phyloP scores from a whole-genome alignment of 2,888 invertebrate species.

The Julus scandinavius region DNA sequence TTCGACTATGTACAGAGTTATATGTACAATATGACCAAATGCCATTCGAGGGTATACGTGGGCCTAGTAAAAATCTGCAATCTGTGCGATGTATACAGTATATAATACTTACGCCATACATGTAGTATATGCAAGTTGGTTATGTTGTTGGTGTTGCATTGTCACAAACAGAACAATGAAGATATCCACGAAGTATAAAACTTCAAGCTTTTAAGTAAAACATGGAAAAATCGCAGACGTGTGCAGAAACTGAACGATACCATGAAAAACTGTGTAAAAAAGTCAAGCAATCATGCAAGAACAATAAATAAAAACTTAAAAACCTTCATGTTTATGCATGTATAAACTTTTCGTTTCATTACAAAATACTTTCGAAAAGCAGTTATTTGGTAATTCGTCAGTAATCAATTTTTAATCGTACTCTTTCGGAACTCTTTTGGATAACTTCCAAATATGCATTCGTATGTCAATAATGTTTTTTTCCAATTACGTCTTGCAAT shows the following conservation, averaged over 20 bases:
- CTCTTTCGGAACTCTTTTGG: too few relatives aligned
- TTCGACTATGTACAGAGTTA: not conserved
- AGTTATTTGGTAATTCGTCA: too few relatives aligned
- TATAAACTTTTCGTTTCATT: too few relatives aligned
- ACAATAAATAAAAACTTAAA: too few relatives aligned
- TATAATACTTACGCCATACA: not conserved
- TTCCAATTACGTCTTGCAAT: too few relatives aligned
- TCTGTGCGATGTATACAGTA: not conserved
- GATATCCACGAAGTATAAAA: not conserved
- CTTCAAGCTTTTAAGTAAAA: slow-evolving; percentile 7
- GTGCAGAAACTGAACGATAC: not conserved
- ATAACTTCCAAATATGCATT: too few relatives aligned
- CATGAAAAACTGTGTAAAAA: too few relatives aligned
- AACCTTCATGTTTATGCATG: too few relatives aligned
- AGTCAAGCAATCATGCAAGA: too few relatives aligned
- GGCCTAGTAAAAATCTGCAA: slow-evolving; percentile 1
- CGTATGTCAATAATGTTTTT: too few relatives aligned
- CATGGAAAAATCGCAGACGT: not conserved
- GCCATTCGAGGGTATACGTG: not conserved
- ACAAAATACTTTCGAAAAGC: too few relatives aligned
- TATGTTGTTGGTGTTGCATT: not conserved
- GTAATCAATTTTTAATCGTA: too few relatives aligned
- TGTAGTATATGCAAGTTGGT: not conserved
- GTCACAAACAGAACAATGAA: slow-evolving; percentile 10
- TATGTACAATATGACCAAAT: not conserved